Base-by-base conservation (phyloP, 2,888 invertebrate genomes). In the Macroteleia sp. region DNA sequence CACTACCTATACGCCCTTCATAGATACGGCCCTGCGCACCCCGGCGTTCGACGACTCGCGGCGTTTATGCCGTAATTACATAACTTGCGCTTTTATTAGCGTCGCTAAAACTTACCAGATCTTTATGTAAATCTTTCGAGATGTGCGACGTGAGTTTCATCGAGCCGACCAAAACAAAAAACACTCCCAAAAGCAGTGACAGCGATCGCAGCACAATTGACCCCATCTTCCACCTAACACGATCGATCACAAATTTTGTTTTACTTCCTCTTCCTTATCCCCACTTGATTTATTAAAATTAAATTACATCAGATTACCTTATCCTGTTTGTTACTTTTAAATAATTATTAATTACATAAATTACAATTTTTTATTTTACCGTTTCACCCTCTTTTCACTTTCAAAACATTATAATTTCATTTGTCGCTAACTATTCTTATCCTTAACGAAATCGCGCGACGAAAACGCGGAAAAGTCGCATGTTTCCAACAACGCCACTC, bases 41-140 rank as follows among this genome's bases (percentile, higher is more conserved):
- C 75, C 61, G 70, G 57, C 59, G 57, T 76, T 57, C 50, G 69
- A 28, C 42, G 62, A 71, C 71, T 61, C 67, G 57, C 59, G 39
- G 56, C 48, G 64, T 67, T 71, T 42, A 46, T 12, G 34, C 34
- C 20, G 46, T 54, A 67, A 71, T 79, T 79, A 79, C 50, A 67
- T 75, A 79, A 79, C 79, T 70, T 41, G 59, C 64, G 66, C 46
- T 74, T 78, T 75, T 75, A 42, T 61, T 66, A 64, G 54, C 44
- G 54, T 16, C 39, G 1, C 34, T 12, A 14, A 48, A 10, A 70
- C 96, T 95, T 92, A 98, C 98, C 95, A 98, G 94, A 93, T 98
- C 98, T 93, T 97, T 97, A 92, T 98, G 98, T 79, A 98, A 94
- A 92, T 98, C 98, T 93, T 97, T 97, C 87, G 97, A 98, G 82